Conservation (phyloP, 2,888 invertebrate species). For the Dynastes grantii region DNA sequence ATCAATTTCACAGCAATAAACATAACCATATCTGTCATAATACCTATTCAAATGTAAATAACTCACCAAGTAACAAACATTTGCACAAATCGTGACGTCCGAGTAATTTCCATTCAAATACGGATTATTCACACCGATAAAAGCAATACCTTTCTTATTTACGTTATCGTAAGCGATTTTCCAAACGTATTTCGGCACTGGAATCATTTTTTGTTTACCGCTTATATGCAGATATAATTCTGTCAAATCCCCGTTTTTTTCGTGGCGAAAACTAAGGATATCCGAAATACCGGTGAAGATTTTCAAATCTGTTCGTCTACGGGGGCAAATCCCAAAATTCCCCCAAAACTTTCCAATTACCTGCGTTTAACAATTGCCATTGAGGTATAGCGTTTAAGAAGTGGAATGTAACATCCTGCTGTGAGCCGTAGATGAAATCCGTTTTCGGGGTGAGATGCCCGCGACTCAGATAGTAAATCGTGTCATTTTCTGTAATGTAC, state of each 20-base stretch:
- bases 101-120: constrained; percentile 58
- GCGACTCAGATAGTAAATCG: constrained; percentile 70
- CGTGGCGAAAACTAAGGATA: constrained; percentile 72
- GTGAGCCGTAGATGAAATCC: constrained; percentile 75
- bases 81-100: constrained; percentile 60
- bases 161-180: constrained; percentile 75
- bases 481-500: constrained; percentile 68
- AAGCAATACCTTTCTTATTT: constrained; percentile 73
- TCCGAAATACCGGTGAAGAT: constrained; percentile 77
- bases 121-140: constrained; percentile 78
- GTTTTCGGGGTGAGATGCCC: constrained; percentile 77
- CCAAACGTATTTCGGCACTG: constrained; percentile 74
- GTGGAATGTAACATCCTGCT: constrained; percentile 76
- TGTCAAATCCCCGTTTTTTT: constrained; percentile 61
- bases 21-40: constrained; percentile 73
- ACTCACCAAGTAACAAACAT: constrained; percentile 73
- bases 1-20: constrained; percentile 76
- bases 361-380: constrained; percentile 77
- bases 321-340: constrained; percentile 69
- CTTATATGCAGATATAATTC: constrained; percentile 63
- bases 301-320: constrained; percentile 64
- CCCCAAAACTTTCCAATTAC: constrained; percentile 75
- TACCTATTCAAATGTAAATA: constrained; percentile 75
- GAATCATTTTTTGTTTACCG: constrained; percentile 68
- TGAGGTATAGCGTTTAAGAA: constrained; percentile 79